phyloP scores from a whole-genome alignment of 2,888 invertebrate genomes.

The Lasioglossum lativentre region DNA sequence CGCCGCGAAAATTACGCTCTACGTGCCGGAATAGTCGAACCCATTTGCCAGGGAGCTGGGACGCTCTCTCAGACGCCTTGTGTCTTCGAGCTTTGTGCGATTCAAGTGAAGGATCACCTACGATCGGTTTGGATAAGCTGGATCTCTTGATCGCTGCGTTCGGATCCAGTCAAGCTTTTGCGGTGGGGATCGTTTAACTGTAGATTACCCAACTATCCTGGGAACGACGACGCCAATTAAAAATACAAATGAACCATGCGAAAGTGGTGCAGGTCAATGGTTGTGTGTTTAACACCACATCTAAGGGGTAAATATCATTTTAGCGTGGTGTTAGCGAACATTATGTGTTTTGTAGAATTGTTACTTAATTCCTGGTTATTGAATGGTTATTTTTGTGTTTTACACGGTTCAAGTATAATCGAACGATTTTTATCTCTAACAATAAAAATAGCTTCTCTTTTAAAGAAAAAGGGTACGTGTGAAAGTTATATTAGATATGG shows the following conservation, averaged over 20 bases:
- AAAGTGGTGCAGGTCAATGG: neutral
- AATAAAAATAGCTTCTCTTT: neutral
- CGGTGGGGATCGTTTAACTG: neutral
- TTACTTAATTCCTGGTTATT: neutral
- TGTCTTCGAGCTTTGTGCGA: constrained; percentile 6
- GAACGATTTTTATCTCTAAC: no score
- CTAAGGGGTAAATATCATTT: no score
- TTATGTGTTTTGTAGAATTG: neutral
- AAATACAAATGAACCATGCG: neutral
- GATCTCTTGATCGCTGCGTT: neutral
- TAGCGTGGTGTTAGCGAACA: no score
- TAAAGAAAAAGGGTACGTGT: neutral
- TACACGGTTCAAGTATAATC: neutral
- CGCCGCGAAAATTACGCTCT: constrained; percentile 7
- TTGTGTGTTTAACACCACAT: neutral
- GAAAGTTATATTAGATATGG: neutral
- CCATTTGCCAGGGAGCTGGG: neutral
- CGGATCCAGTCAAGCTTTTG: neutral
- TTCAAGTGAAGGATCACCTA: neutral
- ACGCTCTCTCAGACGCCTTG: neutral
- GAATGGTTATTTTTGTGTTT: neutral
- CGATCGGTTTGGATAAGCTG: constrained; percentile 6
- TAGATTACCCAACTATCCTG: neutral
- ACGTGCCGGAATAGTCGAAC: neutral
- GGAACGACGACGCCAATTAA: neutral